phyloP scores from a whole-genome alignment of 2,113 vertebrate species.

The Corythaeola cristata region DNA sequence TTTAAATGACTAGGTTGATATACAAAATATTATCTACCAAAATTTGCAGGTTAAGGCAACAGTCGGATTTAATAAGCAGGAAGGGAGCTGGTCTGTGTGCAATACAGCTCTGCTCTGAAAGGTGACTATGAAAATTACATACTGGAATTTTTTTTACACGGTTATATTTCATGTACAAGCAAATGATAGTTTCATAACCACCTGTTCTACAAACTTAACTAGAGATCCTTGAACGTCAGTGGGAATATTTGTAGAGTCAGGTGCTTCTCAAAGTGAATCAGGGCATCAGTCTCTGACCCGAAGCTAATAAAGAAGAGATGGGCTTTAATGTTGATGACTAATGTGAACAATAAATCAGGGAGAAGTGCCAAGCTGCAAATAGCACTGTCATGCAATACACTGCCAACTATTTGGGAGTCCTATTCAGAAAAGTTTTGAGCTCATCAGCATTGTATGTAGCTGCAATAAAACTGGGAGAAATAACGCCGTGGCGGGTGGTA shows the following conservation, averaged over 20 bases:
- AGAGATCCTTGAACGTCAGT: not conserved
- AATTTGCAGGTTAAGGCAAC: conserved; percentile 21
- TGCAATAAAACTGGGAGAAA: conserved; percentile 10
- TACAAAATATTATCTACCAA: conserved; percentile 13
- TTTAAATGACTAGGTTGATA: conserved; percentile 39
- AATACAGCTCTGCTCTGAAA: not conserved
- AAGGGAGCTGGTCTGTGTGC: not conserved
- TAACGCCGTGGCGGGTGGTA: not conserved
- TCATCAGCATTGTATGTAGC: conserved; percentile 11
- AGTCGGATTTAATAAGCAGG: not conserved
- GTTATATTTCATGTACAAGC: not conserved
- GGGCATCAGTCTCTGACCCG: not conserved
- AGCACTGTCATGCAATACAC: conserved; percentile 45
- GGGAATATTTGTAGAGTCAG: conserved; percentile 17
- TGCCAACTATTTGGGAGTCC: conserved; percentile 33
- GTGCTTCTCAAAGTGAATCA: conserved; percentile 27
- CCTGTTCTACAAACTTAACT: not conserved
- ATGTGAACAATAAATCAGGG: conserved; percentile 33
- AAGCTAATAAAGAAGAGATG: conserved; percentile 37
- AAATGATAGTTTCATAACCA: conserved; percentile 34
- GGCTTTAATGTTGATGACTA: conserved; percentile 51
- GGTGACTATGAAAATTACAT: conserved; percentile 19
- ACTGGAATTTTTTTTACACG: not conserved
- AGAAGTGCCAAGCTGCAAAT: conserved; percentile 48
- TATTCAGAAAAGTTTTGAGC: conserved; percentile 44